Conservation (phyloP, 2,888 invertebrate genomes). For the Eledona agricola region DNA sequence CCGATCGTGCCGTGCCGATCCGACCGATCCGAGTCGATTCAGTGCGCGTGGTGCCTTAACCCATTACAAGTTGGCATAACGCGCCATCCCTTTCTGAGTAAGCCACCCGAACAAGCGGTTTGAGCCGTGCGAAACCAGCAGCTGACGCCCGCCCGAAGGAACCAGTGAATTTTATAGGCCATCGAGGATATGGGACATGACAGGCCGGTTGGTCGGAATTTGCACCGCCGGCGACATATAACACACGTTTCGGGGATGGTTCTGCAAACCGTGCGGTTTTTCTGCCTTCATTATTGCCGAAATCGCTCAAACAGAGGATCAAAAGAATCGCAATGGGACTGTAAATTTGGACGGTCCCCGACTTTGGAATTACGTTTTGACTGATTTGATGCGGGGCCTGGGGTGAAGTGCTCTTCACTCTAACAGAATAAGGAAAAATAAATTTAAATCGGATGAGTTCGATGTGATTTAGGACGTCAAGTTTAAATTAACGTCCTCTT, state of each 20-base stretch:
- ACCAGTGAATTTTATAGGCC: conserved; percentile 35
- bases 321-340: conserved; percentile 14
- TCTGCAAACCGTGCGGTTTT: conserved; percentile 25
- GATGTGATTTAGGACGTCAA: no score
- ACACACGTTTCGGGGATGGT: conserved; percentile 14
- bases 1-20: no score
- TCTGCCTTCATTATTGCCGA: conserved; percentile 24
- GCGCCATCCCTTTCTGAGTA: conserved; percentile 30
- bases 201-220: conserved; percentile 37
- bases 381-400: conserved; percentile 16
- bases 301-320: conserved; percentile 14
- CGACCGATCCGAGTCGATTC: no score
- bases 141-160: conserved; percentile 31
- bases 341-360: conserved; percentile 13
- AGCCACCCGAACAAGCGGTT: conserved; percentile 36
- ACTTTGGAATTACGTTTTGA: background rate
- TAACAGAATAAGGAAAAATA: no score
- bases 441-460: no score
- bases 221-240: conserved; percentile 33
- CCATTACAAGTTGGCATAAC: conserved; percentile 33
- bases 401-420: no score
- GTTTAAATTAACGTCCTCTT: no score
- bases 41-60: conserved; percentile 14
- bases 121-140: conserved; percentile 36
- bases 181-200: conserved; percentile 38